A percentile compares a stretch with the other conserved stretches of the same genome.
These are phyloP conservation scores for Andrena haemorrhoa DNA, from an alignment of 2,888 invertebrate species.

Conservation along the genomic window DNA sequence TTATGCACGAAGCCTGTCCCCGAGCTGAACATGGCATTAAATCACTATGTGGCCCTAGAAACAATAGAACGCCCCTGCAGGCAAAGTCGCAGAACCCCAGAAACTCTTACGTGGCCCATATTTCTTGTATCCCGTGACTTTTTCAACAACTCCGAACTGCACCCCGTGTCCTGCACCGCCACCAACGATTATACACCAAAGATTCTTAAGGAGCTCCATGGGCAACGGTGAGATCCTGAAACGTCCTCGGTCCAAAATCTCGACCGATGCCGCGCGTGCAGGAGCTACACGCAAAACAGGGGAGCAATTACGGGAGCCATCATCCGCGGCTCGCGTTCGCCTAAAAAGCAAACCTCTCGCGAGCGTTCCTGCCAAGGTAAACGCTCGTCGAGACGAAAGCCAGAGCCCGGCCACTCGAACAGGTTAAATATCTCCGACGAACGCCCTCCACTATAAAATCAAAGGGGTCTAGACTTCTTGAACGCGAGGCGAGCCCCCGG, in stretches of 20 bases:
- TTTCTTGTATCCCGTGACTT: too few species aligned
- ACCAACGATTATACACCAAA: too few species aligned
- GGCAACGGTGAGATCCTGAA: too few species aligned
- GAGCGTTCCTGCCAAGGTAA: constrained; percentile 8
- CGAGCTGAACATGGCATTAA: constrained; percentile 4
- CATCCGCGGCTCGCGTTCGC: not conserved
- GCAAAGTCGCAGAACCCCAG: too few species aligned
- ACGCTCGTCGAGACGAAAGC: constrained; percentile 4
- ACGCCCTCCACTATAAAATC: constrained; percentile 36
- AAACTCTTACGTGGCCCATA: too few species aligned
- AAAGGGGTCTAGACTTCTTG: constrained; percentile 46
- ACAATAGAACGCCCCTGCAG: constrained; percentile 9
- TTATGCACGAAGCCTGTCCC: not conserved
- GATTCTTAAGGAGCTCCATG: too few species aligned
- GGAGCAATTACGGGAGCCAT: constrained; percentile 5
- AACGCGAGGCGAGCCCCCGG: constrained; percentile 29
- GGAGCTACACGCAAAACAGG: not conserved
- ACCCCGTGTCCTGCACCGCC: too few species aligned
- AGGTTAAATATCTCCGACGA: constrained; percentile 41
- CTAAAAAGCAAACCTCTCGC: constrained; percentile 32
- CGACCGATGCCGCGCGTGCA: not conserved
- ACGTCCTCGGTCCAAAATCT: not conserved
- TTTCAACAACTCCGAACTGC: too few species aligned
- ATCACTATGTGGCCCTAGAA: not conserved
- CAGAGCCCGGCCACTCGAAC: constrained; percentile 23